Conservation (phyloP, 2,113 vertebrate species). For the Mesocricetus auratus region DNA sequence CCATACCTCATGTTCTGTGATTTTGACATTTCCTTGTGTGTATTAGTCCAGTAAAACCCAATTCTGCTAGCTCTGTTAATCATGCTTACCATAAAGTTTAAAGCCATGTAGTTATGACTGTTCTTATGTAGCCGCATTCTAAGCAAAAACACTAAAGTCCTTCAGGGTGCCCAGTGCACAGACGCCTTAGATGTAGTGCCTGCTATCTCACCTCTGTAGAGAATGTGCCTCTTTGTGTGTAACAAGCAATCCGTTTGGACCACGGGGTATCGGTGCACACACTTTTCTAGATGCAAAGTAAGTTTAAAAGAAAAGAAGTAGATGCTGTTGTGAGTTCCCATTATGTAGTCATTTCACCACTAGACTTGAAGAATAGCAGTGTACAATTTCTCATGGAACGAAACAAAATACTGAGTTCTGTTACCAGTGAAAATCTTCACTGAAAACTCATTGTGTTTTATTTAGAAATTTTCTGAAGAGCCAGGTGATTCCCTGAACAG, state of each 20-base stretch:
- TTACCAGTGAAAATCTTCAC: background rate
- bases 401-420: background rate
- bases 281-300: background rate
- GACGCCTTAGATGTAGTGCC: background rate
- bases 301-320: background rate
- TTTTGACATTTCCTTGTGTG: background rate
- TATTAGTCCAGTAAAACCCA: background rate
- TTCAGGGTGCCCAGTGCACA: background rate
- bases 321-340: background rate
- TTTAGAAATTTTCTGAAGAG: conserved; percentile 30
- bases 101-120: background rate
- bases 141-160: background rate
- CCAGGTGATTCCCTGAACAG: background rate
- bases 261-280: background rate
- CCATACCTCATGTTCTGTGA: background rate
- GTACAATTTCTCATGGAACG: background rate
- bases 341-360: background rate
- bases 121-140: background rate
- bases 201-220: background rate
- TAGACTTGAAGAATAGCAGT: conserved; percentile 19
- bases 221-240: background rate
- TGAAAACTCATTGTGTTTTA: background rate
- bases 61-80: background rate
- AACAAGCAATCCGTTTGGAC: background rate
- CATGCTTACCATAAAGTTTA: background rate